These are phyloP conservation scores for Agrotis ipsilon DNA, from an alignment of 2,888 invertebrate species.

Conservation along the genomic window DNA sequence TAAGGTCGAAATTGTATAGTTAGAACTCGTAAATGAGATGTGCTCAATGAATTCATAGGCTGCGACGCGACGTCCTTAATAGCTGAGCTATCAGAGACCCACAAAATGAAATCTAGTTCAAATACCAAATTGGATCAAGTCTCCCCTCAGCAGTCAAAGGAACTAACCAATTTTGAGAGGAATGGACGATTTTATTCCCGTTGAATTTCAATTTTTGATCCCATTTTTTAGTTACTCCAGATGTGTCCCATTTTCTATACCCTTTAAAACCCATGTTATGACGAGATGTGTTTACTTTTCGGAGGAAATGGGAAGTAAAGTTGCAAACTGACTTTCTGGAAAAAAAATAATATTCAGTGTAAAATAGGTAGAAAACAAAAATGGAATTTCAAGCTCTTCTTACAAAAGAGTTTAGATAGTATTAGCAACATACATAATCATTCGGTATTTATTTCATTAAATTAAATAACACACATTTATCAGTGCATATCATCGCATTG, in stretches of 20 bases:
- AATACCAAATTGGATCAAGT: constrained; percentile 7
- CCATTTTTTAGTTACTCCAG: too few species aligned
- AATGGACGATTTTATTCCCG: background rate
- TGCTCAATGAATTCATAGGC: background rate
- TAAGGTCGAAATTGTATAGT: background rate
- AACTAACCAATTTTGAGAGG: background rate
- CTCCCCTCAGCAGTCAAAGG: background rate
- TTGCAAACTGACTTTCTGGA: too few species aligned
- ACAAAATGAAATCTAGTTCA: constrained; percentile 30
- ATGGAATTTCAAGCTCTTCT: too few species aligned
- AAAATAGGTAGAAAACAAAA: too few species aligned
- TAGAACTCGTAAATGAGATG: background rate
- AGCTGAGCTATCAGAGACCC: background rate
- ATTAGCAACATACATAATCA: background rate
- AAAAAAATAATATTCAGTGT: too few species aligned
- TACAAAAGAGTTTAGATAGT: background rate
- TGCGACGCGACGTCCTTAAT: background rate
- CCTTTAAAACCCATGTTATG: too few species aligned
- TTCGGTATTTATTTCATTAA: background rate
- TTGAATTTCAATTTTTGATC: too few species aligned
- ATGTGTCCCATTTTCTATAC: too few species aligned
- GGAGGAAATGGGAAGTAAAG: too few species aligned
- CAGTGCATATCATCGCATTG: constrained; percentile 10
- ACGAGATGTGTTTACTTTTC: too few species aligned
- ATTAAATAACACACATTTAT: background rate